A percentile compares a stretch with the other conserved stretches of the same genome.
Evolutionary conservation across 2,888 invertebrate genomes (phyloP).

Genomic region (Beris chalybata): DNA sequence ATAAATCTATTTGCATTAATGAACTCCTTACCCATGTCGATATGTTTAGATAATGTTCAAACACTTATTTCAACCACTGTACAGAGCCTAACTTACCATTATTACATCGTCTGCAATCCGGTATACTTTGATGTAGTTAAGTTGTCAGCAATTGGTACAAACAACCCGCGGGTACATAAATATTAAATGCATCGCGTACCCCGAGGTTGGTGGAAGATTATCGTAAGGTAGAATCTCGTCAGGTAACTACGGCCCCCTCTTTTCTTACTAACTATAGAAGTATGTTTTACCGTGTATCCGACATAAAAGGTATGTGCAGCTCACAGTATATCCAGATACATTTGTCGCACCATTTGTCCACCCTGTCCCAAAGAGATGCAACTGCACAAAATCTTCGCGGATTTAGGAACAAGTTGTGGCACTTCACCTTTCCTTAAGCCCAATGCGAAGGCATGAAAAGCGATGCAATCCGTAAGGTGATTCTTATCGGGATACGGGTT

Average conservation of each 20-base stretch:
- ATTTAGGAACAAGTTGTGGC: not conserved
- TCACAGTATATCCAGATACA: not conserved
- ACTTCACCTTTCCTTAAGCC: too few species aligned
- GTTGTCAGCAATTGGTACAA: constrained; percentile 28
- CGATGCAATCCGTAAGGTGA: not conserved
- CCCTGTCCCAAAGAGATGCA: constrained; percentile 11
- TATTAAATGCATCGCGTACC: not conserved
- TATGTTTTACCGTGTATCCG: too few species aligned
- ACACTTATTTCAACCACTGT: too few species aligned
- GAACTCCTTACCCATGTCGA: too few species aligned
- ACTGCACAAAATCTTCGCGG: constrained; percentile 7
- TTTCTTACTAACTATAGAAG: constrained; percentile 6
- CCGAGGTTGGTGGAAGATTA: not conserved
- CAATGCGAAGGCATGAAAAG: too few species aligned
- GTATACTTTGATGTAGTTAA: constrained; percentile 12
- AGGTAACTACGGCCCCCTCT: constrained; percentile 11
- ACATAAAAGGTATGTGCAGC: too few species aligned
- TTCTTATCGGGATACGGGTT: constrained; percentile 23
- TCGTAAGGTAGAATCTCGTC: constrained; percentile 9
- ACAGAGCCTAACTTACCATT: not conserved
- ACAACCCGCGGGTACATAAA: constrained; percentile 12
- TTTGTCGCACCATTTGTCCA: constrained; percentile 27
- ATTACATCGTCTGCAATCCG: constrained; percentile 9
- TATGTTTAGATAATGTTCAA: too few species aligned
- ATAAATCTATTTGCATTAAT: too few species aligned